phyloP scores from a whole-genome alignment of 2,797 vertebrate genomes.

The Sandelia bainsii region DNA sequence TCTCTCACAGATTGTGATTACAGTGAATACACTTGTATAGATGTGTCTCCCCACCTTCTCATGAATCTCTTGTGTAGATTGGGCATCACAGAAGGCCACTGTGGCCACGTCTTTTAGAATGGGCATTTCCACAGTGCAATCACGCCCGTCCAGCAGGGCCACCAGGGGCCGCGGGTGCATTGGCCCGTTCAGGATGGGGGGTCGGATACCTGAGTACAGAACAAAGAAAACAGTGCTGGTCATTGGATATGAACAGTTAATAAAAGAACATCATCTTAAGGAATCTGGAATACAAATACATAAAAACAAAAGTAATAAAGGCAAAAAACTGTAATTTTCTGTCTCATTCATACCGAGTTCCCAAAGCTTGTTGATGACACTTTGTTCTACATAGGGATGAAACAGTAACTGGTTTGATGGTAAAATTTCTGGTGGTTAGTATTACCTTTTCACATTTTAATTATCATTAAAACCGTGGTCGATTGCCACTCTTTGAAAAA shows the following conservation, averaged over 20 bases:
- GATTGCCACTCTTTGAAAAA: too few species aligned
- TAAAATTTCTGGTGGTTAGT: too few species aligned
- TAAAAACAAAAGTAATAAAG: neutral
- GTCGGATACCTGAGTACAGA: slow-evolving; percentile 86
- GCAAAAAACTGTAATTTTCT: neutral
- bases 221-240: neutral
- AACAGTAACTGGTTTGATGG: too few species aligned
- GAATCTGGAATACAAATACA: too few species aligned
- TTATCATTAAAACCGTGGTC: too few species aligned
- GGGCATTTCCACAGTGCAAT: slow-evolving; percentile 92
- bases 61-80: slow-evolving; percentile 93
- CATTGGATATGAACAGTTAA: neutral
- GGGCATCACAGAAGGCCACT: slow-evolving; percentile 92
- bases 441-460: too few species aligned
- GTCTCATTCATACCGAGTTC: too few species aligned
- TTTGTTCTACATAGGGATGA: too few species aligned
- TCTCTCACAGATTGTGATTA: neutral
- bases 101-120: slow-evolving; percentile 93
- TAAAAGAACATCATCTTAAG: too few species aligned
- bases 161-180: slow-evolving; percentile 90
- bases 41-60: slow-evolving; percentile 84
- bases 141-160: slow-evolving; percentile 89
- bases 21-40: neutral
- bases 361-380: too few species aligned
- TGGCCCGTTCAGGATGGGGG: slow-evolving; percentile 90